Base-by-base conservation (phyloP, 2,113 vertebrate species). In the Connochaetes taurinus region DNA sequence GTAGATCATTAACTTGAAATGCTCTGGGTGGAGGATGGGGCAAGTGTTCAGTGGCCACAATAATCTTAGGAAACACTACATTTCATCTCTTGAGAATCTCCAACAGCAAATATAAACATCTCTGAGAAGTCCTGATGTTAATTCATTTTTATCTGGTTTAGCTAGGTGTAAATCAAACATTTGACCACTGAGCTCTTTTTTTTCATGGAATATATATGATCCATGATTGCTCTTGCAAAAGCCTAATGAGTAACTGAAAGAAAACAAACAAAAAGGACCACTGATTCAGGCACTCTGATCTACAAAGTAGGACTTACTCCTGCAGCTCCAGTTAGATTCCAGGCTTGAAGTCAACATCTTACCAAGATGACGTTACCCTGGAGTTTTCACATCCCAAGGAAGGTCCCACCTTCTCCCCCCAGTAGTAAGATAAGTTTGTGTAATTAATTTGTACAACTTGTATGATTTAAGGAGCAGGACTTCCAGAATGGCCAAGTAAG, bases 81-180 rank as follows among this genome's bases (percentile, higher is more conserved):
- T 91, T 94, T 91, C 6, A 40, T 74, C n/a, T 94, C 85, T 96
- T 50, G n/a, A 94, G 40, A 85, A 78, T 96, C 55, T 95, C 47
- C 95, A 64, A 64, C 53, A 81, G 58, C 6, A 85, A 78, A 74
- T 95, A 80, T 6, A 71, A 83, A 96, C 92, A 50, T 17, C 53
- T 96, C 45, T 83, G 81, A 97, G 64, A 95, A 95, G 71, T 95
- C 57, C 76, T 94, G 90, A 47, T 43, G 12, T 94, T 87, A 78
- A 90, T 19, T 62, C 57, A 55, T 92, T 96, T 82, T 74, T 64
- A 87, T 94, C 94, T 95, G 85, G 45, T 94, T 97, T 94, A 96
- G 82, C 67, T 94, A 57, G 67, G 12, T 81, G n/a, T 94, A 95
- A 97, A 67, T n/a, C 52, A 95, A 96, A 83, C 64, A 81, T 90